Conservation (phyloP, 2,797 vertebrate species). For the Meda fulgida region DNA sequence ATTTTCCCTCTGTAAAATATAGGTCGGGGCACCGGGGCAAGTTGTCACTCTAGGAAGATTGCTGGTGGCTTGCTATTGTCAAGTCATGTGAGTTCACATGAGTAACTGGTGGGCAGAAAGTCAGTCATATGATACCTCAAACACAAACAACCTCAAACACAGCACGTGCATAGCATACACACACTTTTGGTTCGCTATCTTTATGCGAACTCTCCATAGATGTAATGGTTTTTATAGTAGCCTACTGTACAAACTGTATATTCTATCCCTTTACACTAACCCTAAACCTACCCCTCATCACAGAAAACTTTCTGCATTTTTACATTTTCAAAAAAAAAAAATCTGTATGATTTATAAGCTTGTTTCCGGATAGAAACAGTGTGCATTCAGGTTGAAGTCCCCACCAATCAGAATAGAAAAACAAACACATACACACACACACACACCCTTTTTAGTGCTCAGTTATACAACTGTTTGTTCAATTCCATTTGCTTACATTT, state of each 20-base stretch:
- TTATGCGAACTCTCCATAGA: not conserved
- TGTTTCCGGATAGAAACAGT: too few species aligned
- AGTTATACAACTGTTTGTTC: not conserved
- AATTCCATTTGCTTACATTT: not conserved
- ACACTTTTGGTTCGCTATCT: not conserved
- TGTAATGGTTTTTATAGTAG: not conserved
- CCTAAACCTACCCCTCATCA: not conserved
- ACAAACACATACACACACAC: conserved; percentile 17
- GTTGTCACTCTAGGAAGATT: not conserved
- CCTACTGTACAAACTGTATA: not conserved
- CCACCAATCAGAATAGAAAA: too few species aligned
- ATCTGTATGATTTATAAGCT: too few species aligned
- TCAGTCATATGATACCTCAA: conserved; percentile 67
- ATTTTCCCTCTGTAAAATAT: not conserved
- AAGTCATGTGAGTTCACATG: conserved; percentile 71
- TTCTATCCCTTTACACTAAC: not conserved
- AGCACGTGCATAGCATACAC: not conserved
- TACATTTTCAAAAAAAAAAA: too few species aligned
- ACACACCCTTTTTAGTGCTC: not conserved
- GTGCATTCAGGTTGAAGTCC: too few species aligned
- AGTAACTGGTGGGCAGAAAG: conserved; percentile 62
- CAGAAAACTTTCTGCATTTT: not conserved
- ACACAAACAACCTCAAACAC: not conserved
- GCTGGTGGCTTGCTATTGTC: conserved; percentile 25
- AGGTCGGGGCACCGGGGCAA: not conserved